Evolutionary conservation across 2,797 vertebrate genomes (phyloP).

Genomic region (Lycodopsis pacificus): DNA sequence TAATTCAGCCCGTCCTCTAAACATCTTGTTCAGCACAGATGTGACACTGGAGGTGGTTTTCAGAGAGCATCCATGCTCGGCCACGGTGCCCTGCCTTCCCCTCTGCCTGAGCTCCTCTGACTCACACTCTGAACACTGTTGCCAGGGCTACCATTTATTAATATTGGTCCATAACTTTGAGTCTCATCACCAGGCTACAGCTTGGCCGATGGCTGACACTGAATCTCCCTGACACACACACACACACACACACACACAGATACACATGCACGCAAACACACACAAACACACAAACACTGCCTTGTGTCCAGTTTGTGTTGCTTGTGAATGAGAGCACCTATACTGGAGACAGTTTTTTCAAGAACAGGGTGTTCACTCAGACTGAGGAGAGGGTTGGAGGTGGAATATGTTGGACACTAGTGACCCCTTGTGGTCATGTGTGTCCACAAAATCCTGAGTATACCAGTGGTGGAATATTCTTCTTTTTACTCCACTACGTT

Average conservation of each 20-base stretch:
- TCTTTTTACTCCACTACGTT: background rate
- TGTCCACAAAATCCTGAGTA: background rate
- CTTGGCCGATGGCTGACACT: slow-evolving; percentile 59
- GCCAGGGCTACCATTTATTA: slow-evolving; percentile 89
- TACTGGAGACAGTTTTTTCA: slow-evolving; percentile 48
- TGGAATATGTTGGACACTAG: slow-evolving; percentile 48
- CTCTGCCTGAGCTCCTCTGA: slow-evolving; percentile 75
- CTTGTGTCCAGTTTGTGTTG: slow-evolving; percentile 35
- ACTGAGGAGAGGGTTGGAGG: slow-evolving; percentile 22
- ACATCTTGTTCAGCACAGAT: slow-evolving; percentile 48
- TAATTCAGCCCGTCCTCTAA: slow-evolving; percentile 27
- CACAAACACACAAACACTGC: slow-evolving; percentile 10
- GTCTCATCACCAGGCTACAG: slow-evolving; percentile 71
- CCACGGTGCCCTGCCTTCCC: slow-evolving; percentile 74
- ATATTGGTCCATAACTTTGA: slow-evolving; percentile 85
- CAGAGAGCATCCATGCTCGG: slow-evolving; percentile 65
- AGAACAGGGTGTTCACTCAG: slow-evolving; percentile 64
- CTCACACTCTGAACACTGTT: slow-evolving; percentile 83
- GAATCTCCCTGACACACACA: background rate
- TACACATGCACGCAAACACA: slow-evolving; percentile 14
- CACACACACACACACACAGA: slow-evolving; percentile 1
- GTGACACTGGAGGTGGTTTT: slow-evolving; percentile 55
- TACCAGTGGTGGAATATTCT: background rate
- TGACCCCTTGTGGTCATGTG: slow-evolving; percentile 66
- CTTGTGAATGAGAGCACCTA: slow-evolving; percentile 54